Evolutionary conservation across 2,888 invertebrate species (phyloP), one percentile per base, ranked within the genome.

Genomic region (Acronicta aceris): DNA sequence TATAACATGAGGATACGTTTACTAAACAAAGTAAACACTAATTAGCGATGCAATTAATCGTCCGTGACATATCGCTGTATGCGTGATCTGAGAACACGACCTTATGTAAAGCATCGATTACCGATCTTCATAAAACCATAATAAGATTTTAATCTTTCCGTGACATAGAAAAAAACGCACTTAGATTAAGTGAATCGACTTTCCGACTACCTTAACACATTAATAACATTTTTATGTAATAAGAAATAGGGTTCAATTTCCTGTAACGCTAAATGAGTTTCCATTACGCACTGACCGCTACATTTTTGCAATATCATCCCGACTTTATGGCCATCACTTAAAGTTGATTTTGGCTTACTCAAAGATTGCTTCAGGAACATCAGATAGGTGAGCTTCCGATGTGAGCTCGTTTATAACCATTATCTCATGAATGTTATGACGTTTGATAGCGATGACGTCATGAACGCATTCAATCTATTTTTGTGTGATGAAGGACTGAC

Each of bases 351-450:
- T 70, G 1, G 45, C 25, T 59, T 67, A 52, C 21, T 53, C 51
- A 36, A 13, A 46, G 58, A 60, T 65, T 58, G 55, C 36, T 57
- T 50, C 52, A 42, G 56, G 33, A 65, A 71, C 30, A 55, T 69
- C 59, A 75, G 65, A 64, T 76, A 64, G 69, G 62, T 64, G 63
- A 69, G 71, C 70, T 78, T 81, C 75, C 71, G 68, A 77, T 72
- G 70, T 59, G 58, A 70, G 74, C 68, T 79, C 80, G 70, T 84
- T 82, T 78, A 82, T 85, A 79, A 80, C 76, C 81, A 81, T 85
- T 83, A 85, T 74, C 71, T 79, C 73, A 75, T 77, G 69, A 81
- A 76, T 75, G 76, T 75, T 72, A 55, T 64, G 74, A 78, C 64
- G 67, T 75, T 64, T 73, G 55, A 73, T 65, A 66, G 56, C 54